Evolutionary conservation across 1,140 invertebrate species (phyloP), one percentile per base, ranked within the genome.

Genomic region (Drosophila elegans): DNA sequence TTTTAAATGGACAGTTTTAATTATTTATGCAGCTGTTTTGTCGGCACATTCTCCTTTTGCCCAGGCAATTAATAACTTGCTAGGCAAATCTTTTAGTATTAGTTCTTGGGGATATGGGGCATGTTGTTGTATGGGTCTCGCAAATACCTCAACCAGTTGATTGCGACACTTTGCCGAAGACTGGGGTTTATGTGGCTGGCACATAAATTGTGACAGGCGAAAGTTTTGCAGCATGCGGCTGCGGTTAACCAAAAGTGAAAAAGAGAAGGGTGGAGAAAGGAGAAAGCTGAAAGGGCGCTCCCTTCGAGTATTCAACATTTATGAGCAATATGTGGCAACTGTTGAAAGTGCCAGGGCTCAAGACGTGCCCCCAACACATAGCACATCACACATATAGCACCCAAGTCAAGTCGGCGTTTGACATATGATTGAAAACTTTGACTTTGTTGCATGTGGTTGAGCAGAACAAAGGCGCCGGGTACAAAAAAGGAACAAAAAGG

Each of bases 361-460:
- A 49, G 64, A 71, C 67, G 67, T 71, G 44, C 44, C 52, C 12
- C 63, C 48, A 2, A 13, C 57, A 39, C 60, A 41, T 49, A 27
- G 12, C 63, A 34, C 61, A 41, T 49, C 45, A 36, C 36, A 42
- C 64, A 73, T 48, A 73, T 48, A 73, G 69, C 74, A 83, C 73
- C 69, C 76, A 67, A 88, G 84, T 89, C 80, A 88, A 88, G 61
- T 84, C 66, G 71, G 77, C 77, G 80, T 75, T 89, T 89, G 84
- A 89, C 84, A 89, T 89, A 73, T 89, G 84, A 89, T 89, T 89
- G 84, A 89, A 89, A 89, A 89, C 84, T 89, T 89, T 89, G 84
- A 89, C 84, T 89, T 89, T 89, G 72, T 77, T 86, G 78, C 82
- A 76, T 88, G 77, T 80, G 84, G 67, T 76, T 72, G 73, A 60